Evolutionary conservation across 2,113 vertebrate species (phyloP).

Genomic region (Lamprotornis superbus): DNA sequence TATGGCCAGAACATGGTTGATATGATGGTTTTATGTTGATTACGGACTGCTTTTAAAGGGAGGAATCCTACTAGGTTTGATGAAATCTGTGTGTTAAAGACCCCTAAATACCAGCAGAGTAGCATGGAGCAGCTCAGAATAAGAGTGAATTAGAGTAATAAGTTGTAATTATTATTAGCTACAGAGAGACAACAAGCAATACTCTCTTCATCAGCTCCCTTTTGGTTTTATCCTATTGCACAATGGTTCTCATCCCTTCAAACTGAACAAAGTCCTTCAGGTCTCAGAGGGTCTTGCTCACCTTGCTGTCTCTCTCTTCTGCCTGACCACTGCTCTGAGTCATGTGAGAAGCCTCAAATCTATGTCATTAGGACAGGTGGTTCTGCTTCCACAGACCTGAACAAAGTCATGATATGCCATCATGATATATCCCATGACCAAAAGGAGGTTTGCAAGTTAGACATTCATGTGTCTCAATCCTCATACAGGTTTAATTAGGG

Average conservation of each 20-base stretch:
- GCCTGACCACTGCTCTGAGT: neutral
- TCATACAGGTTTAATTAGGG: neutral
- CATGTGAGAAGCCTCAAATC: neutral
- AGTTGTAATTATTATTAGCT: neutral
- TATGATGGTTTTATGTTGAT: neutral
- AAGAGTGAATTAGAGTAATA: neutral
- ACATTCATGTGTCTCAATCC: neutral
- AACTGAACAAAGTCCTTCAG: accelerated
- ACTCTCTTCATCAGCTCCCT: neutral
- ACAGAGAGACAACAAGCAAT: neutral
- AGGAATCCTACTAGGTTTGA: neutral
- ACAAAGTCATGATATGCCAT: neutral
- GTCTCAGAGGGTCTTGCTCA: neutral
- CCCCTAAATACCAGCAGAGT: neutral
- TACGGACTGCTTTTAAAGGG: neutral
- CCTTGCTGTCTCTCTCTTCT: neutral
- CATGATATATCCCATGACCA: neutral
- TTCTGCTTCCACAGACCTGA: neutral
- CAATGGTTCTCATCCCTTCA: neutral
- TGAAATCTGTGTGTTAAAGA: neutral
- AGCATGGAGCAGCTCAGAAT: neutral
- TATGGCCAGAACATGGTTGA: neutral
- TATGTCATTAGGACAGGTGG: accelerated
- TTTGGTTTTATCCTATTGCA: neutral
- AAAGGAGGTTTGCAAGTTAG: neutral